These are phyloP conservation scores for Mus spretus DNA, from an alignment of 2,797 vertebrate genomes.

Conservation along the genomic window DNA sequence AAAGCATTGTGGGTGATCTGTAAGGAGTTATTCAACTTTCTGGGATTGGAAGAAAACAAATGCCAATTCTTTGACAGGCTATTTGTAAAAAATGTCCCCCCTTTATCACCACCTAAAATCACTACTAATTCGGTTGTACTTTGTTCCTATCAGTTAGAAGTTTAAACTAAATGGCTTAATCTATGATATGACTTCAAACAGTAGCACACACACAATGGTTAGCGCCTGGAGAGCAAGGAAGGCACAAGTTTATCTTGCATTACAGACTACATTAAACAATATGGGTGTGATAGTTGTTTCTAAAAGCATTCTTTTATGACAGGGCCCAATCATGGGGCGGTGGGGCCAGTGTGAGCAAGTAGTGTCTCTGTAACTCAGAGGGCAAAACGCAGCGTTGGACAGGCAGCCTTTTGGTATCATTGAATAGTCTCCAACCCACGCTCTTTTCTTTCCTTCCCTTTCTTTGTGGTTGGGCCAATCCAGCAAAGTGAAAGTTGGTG, in stretches of 20 bases:
- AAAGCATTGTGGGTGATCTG: background rate
- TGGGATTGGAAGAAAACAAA: background rate
- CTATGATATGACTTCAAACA: slow-evolving; percentile 53
- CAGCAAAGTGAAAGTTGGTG: background rate
- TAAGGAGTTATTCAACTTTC: background rate
- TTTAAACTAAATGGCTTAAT: slow-evolving; percentile 63
- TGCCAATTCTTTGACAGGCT: background rate
- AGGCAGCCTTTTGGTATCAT: background rate
- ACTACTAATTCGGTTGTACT: slow-evolving; percentile 32
- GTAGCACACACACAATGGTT: slow-evolving; percentile 25
- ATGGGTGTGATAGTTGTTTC: slow-evolving; percentile 27
- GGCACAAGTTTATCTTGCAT: slow-evolving; percentile 49
- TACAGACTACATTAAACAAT: slow-evolving; percentile 70
- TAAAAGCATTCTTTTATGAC: slow-evolving; percentile 67
- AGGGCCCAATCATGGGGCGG: slow-evolving; percentile 35
- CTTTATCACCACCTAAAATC: background rate
- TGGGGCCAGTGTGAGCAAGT: background rate
- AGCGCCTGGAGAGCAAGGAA: slow-evolving; percentile 34
- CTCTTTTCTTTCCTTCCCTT: background rate
- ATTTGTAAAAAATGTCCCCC: background rate
- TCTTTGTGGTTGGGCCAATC: background rate
- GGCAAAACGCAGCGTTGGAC: background rate
- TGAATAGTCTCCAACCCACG: background rate
- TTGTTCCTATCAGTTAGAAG: slow-evolving; percentile 22
- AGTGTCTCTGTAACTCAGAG: background rate